Percentiles rank a stretch among this genome's conserved stretches.
Evolutionary conservation across 2,797 vertebrate species (phyloP).

Genomic region (Poecilia picta): DNA sequence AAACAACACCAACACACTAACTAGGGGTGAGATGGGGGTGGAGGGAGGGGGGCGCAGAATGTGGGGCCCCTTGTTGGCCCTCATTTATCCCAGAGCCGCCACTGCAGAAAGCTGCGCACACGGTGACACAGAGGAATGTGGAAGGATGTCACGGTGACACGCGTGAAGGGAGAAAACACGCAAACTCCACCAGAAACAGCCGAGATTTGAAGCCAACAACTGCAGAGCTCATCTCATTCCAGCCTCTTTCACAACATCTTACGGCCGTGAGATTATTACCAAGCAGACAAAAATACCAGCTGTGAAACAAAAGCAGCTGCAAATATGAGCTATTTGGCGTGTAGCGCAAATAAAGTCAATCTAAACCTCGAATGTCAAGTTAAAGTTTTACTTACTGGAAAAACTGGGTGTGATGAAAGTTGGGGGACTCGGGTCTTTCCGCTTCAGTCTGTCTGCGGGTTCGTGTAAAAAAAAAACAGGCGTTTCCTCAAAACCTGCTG

Average conservation of each 20-base stretch:
- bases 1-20: too few species aligned
- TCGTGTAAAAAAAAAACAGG: neutral
- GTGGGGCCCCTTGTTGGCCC: neutral
- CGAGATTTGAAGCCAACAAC: neutral
- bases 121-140: neutral
- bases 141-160: neutral
- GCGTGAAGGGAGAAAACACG: neutral
- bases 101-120: neutral
- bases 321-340: neutral
- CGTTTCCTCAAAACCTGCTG: neutral
- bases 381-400: neutral
- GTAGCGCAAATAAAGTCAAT: neutral
- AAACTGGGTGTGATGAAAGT: neutral
- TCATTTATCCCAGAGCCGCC: neutral
- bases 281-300: neutral
- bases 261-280: neutral
- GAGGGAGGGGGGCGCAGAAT: neutral
- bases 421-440: neutral
- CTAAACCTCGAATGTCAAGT: neutral
- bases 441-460: neutral
- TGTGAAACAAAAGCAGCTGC: neutral
- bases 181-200: neutral
- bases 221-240: neutral
- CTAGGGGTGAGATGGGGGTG: too few species aligned
- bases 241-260: neutral